phyloP scores from a whole-genome alignment of 2,888 invertebrate species.

The Argyra leucocephala region DNA sequence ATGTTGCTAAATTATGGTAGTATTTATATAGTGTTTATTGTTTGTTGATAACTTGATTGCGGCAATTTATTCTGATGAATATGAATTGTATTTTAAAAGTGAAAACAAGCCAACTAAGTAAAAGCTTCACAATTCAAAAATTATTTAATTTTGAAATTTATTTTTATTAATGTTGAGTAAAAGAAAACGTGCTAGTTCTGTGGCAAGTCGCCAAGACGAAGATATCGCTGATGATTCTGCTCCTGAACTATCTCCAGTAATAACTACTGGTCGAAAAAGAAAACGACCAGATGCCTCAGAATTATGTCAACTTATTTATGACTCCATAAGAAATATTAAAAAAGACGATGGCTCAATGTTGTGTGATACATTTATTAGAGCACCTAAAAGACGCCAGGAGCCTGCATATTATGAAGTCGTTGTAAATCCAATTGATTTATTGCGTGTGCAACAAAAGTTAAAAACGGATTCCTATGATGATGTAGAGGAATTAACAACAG shows the following conservation, averaged over 20 bases:
- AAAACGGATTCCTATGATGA: constrained; percentile 96
- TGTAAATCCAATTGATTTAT: constrained; percentile 85
- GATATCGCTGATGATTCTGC: constrained; percentile 61
- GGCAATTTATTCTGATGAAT: too few species aligned
- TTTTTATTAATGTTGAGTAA: constrained; percentile 55
- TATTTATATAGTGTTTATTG: neutral
- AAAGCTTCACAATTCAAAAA: neutral
- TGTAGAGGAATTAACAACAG: constrained; percentile 79
- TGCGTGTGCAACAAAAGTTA: constrained; percentile 87
- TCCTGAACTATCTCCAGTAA: constrained; percentile 42
- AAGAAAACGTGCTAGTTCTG: constrained; percentile 73
- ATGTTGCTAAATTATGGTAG: too few species aligned
- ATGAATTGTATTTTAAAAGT: neutral
- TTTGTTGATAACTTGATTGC: neutral
- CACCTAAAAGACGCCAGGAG: constrained; percentile 86
- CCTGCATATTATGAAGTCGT: constrained; percentile 88
- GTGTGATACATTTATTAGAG: constrained; percentile 90
- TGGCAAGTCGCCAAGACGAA: constrained; percentile 62
- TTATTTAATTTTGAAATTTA: neutral
- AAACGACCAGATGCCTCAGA: constrained; percentile 71
- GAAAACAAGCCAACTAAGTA: neutral
- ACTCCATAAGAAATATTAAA: constrained; percentile 79
- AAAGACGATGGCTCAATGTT: constrained; percentile 83
- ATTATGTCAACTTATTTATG: constrained; percentile 84
- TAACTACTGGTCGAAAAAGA: constrained; percentile 49